Conservation (phyloP, 2,113 vertebrate genomes). For the Hippocampus barbouri region DNA sequence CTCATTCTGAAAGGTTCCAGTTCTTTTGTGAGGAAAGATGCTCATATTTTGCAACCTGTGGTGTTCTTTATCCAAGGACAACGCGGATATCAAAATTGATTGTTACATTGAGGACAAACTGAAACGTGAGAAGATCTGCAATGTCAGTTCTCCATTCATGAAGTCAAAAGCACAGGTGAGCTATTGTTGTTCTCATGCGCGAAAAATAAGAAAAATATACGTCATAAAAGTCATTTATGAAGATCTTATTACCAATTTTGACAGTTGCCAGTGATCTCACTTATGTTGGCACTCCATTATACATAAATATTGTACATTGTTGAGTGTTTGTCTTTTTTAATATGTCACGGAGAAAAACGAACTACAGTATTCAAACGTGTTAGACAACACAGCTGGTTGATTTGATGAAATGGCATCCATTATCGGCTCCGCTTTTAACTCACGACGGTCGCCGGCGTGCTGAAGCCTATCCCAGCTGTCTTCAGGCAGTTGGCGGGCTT, state of each 20-base stretch:
- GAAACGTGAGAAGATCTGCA: conserved; percentile 79
- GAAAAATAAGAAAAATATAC: too few species aligned
- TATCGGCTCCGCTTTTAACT: too few species aligned
- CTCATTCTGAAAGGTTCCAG: neutral
- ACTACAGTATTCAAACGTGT: neutral
- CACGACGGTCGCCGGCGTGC: too few species aligned
- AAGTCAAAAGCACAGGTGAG: conserved; percentile 86
- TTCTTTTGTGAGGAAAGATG: neutral
- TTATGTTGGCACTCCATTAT: neutral
- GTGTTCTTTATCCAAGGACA: conserved; percentile 73
- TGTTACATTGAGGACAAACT: conserved; percentile 73
- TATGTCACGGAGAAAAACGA: neutral
- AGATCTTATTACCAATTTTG: neutral
- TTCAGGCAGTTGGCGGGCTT: too few species aligned
- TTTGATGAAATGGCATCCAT: neutral
- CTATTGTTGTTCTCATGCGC: neutral
- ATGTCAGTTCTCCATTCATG: conserved; percentile 91
- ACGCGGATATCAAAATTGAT: conserved; percentile 82
- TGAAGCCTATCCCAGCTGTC: too few species aligned
- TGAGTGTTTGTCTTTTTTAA: neutral
- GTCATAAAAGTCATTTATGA: too few species aligned
- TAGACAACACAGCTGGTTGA: neutral
- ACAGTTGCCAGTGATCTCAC: neutral
- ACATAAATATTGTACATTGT: neutral
- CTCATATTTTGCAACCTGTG: neutral